Evolutionary conservation across 2,113 vertebrate species (phyloP).

Genomic region (Eleginops maclovinus): DNA sequence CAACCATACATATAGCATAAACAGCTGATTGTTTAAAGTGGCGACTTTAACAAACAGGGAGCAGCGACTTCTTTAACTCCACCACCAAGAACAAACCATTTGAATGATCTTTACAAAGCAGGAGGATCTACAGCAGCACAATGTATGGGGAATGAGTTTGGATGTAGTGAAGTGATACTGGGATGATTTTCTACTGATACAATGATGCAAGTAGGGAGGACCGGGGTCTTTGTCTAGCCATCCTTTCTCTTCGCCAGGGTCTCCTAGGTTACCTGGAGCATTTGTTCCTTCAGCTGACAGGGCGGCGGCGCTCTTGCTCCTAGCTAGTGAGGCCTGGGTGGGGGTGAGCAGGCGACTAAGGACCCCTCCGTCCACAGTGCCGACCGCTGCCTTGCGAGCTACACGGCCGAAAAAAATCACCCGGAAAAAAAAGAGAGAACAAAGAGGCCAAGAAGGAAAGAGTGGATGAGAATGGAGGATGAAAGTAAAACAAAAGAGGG

Average conservation of each 20-base stretch:
- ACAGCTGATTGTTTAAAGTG: slow-evolving; percentile 25
- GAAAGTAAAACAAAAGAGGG: slow-evolving; percentile 49
- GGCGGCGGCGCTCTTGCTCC: slow-evolving; percentile 92
- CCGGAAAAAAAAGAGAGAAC: slow-evolving; percentile 62
- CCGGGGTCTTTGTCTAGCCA: slow-evolving; percentile 21
- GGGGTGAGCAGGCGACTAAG: slow-evolving; percentile 92
- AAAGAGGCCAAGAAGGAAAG: slow-evolving; percentile 60
- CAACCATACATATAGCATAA: slow-evolving; percentile 11
- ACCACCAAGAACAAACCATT: background rate
- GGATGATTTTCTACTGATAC: slow-evolving; percentile 4
- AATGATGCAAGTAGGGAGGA: slow-evolving; percentile 12
- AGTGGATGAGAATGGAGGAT: slow-evolving; percentile 66
- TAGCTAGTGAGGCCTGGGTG: slow-evolving; percentile 93
- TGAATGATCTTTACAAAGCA: slow-evolving; percentile 26
- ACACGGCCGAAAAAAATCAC: slow-evolving; percentile 79
- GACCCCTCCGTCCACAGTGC: slow-evolving; percentile 88
- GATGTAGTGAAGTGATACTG: slow-evolving; percentile 26
- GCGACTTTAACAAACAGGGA: slow-evolving; percentile 4
- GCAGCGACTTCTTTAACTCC: slow-evolving; percentile 6
- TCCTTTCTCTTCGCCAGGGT: slow-evolving; percentile 55
- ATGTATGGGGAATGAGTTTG: background rate
- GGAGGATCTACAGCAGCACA: slow-evolving; percentile 1
- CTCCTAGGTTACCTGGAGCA: slow-evolving; percentile 88
- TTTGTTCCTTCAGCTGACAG: slow-evolving; percentile 89
- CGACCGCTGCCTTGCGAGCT: slow-evolving; percentile 86